Conservation (phyloP, 2,113 vertebrate species). For the Microtus montanus region DNA sequence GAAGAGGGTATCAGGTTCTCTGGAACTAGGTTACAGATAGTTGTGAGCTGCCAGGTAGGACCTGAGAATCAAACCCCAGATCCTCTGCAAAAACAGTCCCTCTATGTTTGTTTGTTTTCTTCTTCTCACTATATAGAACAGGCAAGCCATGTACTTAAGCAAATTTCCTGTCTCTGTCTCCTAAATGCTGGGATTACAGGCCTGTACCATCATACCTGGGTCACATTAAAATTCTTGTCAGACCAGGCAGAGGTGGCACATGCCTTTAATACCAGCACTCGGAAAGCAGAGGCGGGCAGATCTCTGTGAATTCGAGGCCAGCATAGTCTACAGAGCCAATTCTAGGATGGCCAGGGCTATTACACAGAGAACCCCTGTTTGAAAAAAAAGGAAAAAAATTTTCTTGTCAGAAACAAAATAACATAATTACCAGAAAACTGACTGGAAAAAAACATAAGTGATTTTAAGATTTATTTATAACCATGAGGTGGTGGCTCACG, state of each 20-base stretch:
- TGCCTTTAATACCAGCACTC: not conserved
- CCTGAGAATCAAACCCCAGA: not conserved
- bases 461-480: no score
- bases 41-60: not conserved
- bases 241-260: rapidly evolving
- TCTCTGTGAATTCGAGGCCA: not conserved
- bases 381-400: not conserved
- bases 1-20: not conserved
- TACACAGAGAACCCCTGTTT: not conserved
- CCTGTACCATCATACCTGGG: not conserved
- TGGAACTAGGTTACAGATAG: not conserved
- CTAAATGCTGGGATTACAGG: not conserved
- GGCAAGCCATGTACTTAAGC: not conserved
- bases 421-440: slow-evolving; percentile 7
- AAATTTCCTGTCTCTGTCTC: not conserved
- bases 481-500: no score
- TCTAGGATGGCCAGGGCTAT: not conserved
- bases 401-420: not conserved
- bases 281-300: not conserved
- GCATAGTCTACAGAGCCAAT: not conserved
- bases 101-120: not conserved
- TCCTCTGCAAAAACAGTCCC: not conserved
- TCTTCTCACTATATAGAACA: not conserved
- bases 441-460: slow-evolving; percentile 5
- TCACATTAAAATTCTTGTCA: slow-evolving; percentile 36